Evolutionary conservation across 2,888 invertebrate species (phyloP), one percentile per base, ranked within the genome.

Genomic region (Acanthacorydalis orientalis): DNA sequence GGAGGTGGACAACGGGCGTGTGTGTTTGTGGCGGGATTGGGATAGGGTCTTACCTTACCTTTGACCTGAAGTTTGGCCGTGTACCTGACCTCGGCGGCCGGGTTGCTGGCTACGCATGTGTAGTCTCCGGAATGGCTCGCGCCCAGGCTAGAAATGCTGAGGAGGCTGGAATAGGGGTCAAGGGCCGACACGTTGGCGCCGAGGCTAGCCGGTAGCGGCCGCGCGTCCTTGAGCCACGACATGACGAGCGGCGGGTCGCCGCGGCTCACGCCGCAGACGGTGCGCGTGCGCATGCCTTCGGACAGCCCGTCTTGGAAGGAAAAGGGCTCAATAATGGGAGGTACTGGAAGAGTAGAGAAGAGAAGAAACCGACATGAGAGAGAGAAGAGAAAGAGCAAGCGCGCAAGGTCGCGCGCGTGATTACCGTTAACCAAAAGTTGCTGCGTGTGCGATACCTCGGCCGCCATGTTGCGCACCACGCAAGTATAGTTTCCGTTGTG

Each of bases 241-340:
- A 87, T 79, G 62, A 76, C 75, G 55, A 88, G 70, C 55, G 87
- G 87, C 59, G 80, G 77, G 70, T 87, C 87, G 58, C 87, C 83
- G 60, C 78, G 75, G 66, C 80, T 80, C 62, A 83, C 82, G 64
- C 83, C 81, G 70, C 84, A 84, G 64, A 83, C 79, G 64, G 82
- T 80, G 67, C 83, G 77, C 57, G 83, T 83, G 65, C 83, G 77
- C 80, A 81, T 81, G 69, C 82, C 82, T 72, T 83, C 82, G 65
- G 80, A 78, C 64, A 83, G 77, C 67, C 81, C 81, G 70, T 82
- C 83, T 78, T 82, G 80, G 73, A 83, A 83, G 73, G 75, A 76
- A 77, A 84, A 83, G 70, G 83, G 81, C 75, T 82, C 82, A 76
- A 84, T 83, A 73, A 80, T 80, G 70, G 83, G 83, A 70, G 83